phyloP scores from a whole-genome alignment of 1,140 invertebrate species.

The Drosophila pandora region DNA sequence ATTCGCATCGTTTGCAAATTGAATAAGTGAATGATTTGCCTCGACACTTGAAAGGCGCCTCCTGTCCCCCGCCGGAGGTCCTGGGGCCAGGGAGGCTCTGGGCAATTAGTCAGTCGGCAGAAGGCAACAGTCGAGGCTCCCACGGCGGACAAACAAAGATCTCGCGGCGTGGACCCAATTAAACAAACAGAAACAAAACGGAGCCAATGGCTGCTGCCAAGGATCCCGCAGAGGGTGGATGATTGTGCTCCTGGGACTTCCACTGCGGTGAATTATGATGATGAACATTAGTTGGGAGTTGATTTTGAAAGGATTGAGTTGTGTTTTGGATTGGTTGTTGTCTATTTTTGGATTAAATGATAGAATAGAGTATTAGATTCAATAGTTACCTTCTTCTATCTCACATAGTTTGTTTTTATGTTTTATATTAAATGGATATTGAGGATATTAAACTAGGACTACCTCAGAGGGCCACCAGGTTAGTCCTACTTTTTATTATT shows the following conservation, averaged over 20 bases:
- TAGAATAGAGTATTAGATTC: no score
- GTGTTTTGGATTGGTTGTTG: no score
- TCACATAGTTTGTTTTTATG: no score
- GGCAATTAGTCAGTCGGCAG: constrained; percentile 72
- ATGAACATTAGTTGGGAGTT: not conserved
- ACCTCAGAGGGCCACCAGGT: no score
- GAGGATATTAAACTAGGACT: no score
- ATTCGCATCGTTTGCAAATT: constrained; percentile 52
- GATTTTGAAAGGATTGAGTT: not conserved
- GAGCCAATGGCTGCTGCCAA: constrained; percentile 7
- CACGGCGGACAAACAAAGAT: constrained; percentile 37
- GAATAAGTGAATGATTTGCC: constrained; percentile 49
- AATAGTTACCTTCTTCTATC: no score
- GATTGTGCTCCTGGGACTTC: not conserved
- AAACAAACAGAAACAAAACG: constrained; percentile 33
- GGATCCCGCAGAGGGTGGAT: not conserved
- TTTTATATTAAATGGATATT: no score
- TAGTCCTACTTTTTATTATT: not conserved
- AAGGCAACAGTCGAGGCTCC: constrained; percentile 37
- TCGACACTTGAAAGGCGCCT: constrained; percentile 25
- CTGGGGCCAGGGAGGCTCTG: constrained; percentile 3
- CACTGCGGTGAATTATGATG: not conserved
- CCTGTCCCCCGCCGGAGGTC: not conserved
- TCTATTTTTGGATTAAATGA: no score
- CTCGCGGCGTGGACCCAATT: constrained; percentile 30